Evolutionary conservation across 2,797 vertebrate genomes (phyloP).

Genomic region (Poeciliopsis turneri): DNA sequence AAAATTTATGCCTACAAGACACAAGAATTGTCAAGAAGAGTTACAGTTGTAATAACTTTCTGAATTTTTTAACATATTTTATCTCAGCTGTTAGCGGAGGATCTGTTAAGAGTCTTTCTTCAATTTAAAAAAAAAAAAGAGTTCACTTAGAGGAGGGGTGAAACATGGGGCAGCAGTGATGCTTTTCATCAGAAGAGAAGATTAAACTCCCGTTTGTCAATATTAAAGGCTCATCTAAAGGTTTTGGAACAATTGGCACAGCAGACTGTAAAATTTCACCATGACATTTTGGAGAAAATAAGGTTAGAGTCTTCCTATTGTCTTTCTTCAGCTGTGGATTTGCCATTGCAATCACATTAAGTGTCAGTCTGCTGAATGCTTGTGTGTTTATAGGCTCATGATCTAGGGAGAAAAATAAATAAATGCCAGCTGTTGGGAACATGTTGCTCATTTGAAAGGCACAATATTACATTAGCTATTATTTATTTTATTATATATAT

Average conservation of each 20-base stretch:
- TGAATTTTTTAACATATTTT: slow-evolving; percentile 40
- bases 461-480: neutral
- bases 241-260: slow-evolving; percentile 55
- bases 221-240: slow-evolving; percentile 61
- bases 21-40: slow-evolving; percentile 29
- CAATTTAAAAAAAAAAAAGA: slow-evolving; percentile 29
- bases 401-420: neutral
- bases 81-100: slow-evolving; percentile 29
- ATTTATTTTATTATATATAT: too few relatives aligned
- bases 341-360: slow-evolving; percentile 33
- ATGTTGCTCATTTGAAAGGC: neutral
- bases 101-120: slow-evolving; percentile 56
- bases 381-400: neutral
- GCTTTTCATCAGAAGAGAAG: slow-evolving; percentile 50
- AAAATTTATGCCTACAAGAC: slow-evolving; percentile 57
- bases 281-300: slow-evolving; percentile 49
- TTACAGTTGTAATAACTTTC: slow-evolving; percentile 40
- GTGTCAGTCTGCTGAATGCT: slow-evolving; percentile 23
- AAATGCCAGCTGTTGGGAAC: slow-evolving; percentile 3
- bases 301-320: slow-evolving; percentile 53
- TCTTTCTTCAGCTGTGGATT: slow-evolving; percentile 38
- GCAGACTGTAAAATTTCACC: slow-evolving; percentile 60
- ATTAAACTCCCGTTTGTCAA: slow-evolving; percentile 59
- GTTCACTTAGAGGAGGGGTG: slow-evolving; percentile 57
- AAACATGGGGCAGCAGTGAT: slow-evolving; percentile 45